These are phyloP conservation scores for Ginglymostoma cirratum DNA, from an alignment of 2,113 vertebrate species.

Conservation along the genomic window DNA sequence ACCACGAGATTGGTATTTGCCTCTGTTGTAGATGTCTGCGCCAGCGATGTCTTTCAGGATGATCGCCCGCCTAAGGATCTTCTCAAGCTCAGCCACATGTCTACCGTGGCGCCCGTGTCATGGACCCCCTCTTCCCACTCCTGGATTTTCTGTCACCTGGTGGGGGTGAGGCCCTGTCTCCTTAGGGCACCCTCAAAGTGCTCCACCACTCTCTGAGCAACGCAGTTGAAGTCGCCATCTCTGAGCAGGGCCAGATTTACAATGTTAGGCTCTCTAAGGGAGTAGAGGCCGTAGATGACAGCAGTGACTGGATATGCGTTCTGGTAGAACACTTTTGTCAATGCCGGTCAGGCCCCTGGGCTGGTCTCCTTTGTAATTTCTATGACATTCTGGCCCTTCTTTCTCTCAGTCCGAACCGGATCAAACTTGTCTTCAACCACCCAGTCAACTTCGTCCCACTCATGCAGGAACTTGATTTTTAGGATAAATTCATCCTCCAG, in stretches of 20 bases:
- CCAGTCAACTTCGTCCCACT: not conserved
- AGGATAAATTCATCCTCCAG: too few species aligned
- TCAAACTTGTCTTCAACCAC: not conserved
- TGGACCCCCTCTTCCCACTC: not conserved
- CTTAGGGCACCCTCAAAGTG: not conserved
- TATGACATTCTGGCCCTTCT: not conserved
- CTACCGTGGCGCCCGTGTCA: too few species aligned
- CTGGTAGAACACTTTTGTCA: not conserved
- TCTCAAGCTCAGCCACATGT: too few species aligned
- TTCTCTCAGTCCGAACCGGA: not conserved
- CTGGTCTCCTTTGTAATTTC: not conserved
- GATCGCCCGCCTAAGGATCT: too few species aligned
- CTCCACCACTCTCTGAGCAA: not conserved
- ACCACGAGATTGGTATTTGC: not conserved
- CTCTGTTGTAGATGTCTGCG: not conserved
- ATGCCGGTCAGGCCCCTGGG: not conserved
- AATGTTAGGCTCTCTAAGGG: not conserved
- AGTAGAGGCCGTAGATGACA: not conserved
- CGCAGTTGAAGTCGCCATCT: not conserved
- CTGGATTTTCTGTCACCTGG: not conserved
- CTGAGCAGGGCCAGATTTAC: not conserved
- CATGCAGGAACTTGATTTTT: not conserved
- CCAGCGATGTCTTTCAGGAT: too few species aligned
- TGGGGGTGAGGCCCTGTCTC: not conserved
- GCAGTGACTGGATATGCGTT: not conserved